Evolutionary conservation across 2,888 invertebrate genomes (phyloP), one percentile per base, ranked within the genome.

Genomic region (Melipona bicolor): DNA sequence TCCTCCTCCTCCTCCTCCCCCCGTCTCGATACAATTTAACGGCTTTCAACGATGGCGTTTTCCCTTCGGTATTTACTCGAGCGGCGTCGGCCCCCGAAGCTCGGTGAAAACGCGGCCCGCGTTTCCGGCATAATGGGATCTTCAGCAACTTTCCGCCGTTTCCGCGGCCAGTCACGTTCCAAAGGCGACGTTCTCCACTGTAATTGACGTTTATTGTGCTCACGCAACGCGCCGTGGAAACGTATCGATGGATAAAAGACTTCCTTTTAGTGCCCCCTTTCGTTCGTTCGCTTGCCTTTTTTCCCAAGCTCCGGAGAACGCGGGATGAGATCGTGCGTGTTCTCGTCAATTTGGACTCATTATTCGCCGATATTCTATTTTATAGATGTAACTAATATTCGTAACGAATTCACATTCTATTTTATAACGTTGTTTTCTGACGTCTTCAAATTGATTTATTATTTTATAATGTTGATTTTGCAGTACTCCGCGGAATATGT

Each of bases 11-110:
- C 6, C 36, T 0, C 36, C 36, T 9, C 36, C 6, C 36, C 0
- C 36, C 36, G 6, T 9, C 36, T 72, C 91, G 91, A 92, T 92
- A 92, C 92, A 91, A 92, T 92, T 91, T 92, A 92, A 92, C 90
- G 88, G 90, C 83, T 84, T 87, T 85, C 86, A 77, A 61, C 86
- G 76, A 61, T 71, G 56, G 86, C 85, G 77, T 87, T 86, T 81
- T 82, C 82, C 81, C 81, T 73, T 81, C 84, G 86, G 88, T 89
- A 89, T 90, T 91, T 90, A 89, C 88, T 80, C 81, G 78, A 65
- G 77, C 36, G 68, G 67, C n/a, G 81, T 73, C 80, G 36, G 1
- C 43, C 43, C 0, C 43, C 43, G 11, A 43, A 43, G 43, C 43
- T 69, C 79, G 61, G 73, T 32, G 82, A 75, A 80, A 88, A 86